phyloP scores from a whole-genome alignment of 1,140 invertebrate genomes.

The Penaeus japonicus region DNA sequence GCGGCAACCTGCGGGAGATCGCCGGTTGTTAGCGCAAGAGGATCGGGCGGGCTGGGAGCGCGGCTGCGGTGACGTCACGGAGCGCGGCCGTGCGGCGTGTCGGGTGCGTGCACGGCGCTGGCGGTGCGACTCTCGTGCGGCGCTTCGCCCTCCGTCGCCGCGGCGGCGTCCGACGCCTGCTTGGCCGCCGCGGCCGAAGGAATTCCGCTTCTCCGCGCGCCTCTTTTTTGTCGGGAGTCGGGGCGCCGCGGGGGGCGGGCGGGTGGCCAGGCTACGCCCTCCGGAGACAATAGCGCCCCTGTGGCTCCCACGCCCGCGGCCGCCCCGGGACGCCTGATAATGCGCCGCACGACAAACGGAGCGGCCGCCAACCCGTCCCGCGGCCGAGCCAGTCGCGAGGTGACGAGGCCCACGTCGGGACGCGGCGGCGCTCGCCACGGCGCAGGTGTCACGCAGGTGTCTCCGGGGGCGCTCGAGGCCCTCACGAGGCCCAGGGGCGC shows the following conservation, averaged over 20 bases:
- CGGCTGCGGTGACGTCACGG: background rate
- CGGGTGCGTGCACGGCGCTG: background rate
- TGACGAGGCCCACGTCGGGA: slow-evolving; percentile 32
- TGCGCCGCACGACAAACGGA: slow-evolving; percentile 27
- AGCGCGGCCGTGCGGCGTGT: background rate
- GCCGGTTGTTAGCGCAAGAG: background rate
- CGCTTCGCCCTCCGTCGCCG: background rate
- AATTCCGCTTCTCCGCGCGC: no score
- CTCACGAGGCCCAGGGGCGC: background rate
- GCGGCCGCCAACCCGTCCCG: slow-evolving; percentile 1
- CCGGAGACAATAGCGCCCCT: slow-evolving; percentile 42
- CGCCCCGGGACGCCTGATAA: slow-evolving; percentile 46
- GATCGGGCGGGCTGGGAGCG: background rate
- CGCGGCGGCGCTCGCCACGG: background rate
- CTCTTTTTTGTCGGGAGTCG: no score
- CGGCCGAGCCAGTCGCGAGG: slow-evolving; percentile 8
- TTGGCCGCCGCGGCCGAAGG: no score
- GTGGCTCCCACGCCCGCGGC: slow-evolving; percentile 40
- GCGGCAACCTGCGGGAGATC: background rate
- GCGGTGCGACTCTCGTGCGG: background rate
- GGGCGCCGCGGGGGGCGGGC: background rate
- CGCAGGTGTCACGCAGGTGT: background rate
- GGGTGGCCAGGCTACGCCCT: background rate
- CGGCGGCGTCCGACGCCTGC: background rate
- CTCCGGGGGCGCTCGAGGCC: background rate